phyloP scores from a whole-genome alignment of 2,113 vertebrate genomes.

The Corythoichthys intestinalis region DNA sequence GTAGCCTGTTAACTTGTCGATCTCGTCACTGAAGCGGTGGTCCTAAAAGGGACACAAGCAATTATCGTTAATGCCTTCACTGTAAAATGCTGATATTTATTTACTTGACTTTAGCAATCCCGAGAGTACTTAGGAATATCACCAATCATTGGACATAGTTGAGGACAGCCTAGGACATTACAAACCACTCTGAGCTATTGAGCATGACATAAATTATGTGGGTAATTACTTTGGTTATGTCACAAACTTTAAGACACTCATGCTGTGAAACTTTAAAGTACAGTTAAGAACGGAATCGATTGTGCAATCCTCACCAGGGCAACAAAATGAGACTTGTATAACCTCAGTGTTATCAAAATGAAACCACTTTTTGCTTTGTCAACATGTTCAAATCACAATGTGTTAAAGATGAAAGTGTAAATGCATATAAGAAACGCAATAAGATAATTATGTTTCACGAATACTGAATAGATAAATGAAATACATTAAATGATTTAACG shows the following conservation, averaged over 20 bases:
- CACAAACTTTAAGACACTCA: background rate
- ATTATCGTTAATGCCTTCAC: background rate
- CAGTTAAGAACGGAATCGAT: background rate
- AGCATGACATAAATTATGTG: background rate
- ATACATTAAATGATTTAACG: background rate
- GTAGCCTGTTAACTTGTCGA: constrained; percentile 78
- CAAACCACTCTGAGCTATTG: background rate
- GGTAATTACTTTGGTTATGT: constrained; percentile 1
- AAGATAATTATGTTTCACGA: constrained; percentile 6
- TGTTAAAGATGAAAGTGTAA: constrained; percentile 6
- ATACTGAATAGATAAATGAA: constrained; percentile 2
- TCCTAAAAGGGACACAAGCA: constrained; percentile 56
- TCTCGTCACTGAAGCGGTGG: constrained; percentile 79
- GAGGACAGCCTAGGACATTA: background rate
- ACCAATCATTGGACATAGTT: background rate
- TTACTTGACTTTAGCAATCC: background rate
- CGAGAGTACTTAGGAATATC: background rate
- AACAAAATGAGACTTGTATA: background rate
- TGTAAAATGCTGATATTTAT: background rate
- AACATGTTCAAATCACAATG: background rate
- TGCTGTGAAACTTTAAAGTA: background rate
- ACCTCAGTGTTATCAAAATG: background rate
- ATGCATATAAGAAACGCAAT: background rate
- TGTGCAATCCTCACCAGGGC: background rate
- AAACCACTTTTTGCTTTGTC: background rate